Conservation (phyloP, 2,113 vertebrate genomes). For the Chaenogobius annularis region DNA sequence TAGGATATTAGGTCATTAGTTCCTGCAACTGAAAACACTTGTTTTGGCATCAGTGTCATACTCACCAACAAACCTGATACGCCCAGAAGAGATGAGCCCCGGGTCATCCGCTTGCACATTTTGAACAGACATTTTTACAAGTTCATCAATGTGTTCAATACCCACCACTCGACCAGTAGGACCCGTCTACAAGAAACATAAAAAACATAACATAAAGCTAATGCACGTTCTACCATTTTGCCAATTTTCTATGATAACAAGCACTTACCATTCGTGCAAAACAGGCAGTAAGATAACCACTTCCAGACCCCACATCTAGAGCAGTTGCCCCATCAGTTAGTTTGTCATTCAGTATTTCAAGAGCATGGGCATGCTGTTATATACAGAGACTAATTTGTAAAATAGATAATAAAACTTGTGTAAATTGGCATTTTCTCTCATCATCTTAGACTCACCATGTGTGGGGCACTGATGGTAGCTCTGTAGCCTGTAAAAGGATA, state of each 20-base stretch:
- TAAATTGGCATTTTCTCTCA: background rate
- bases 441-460: constrained; percentile 81
- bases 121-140: constrained; percentile 80
- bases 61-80: constrained; percentile 83
- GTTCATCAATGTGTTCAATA: constrained; percentile 86
- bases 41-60: background rate
- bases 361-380: constrained; percentile 85
- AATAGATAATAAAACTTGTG: background rate
- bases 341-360: constrained; percentile 87
- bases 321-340: constrained; percentile 84
- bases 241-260: background rate
- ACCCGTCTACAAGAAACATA: constrained; percentile 74
- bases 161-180: constrained; percentile 84
- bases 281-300: constrained; percentile 88
- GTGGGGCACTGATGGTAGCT: constrained; percentile 91
- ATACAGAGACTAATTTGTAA: constrained; percentile 1
- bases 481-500: constrained; percentile 80
- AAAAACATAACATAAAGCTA: background rate
- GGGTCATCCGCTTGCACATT: constrained; percentile 84
- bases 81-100: constrained; percentile 80
- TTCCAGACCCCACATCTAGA: constrained; percentile 90
- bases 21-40: background rate
- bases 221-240: background rate
- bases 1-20: background rate
- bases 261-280: constrained; percentile 88